phyloP scores from a whole-genome alignment of 1,140 invertebrate genomes.

The Frieseomelitta varia region DNA sequence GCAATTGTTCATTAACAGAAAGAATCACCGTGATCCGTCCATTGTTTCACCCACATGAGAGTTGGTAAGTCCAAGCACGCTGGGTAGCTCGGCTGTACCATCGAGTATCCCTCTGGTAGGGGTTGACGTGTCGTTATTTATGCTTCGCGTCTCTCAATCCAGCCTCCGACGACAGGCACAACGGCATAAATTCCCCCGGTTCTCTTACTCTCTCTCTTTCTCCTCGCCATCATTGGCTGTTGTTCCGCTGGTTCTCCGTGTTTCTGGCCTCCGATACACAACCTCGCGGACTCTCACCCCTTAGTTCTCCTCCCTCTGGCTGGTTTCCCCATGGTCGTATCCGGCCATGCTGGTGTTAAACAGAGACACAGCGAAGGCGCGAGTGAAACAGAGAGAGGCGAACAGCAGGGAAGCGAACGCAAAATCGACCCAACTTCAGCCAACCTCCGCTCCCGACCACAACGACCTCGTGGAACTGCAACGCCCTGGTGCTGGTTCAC shows the following conservation, averaged over 20 bases:
- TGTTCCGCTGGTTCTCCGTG: conserved; percentile 33
- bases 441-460: conserved; percentile 57
- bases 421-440: conserved; percentile 69
- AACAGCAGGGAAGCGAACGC: conserved; percentile 56
- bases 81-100: not conserved
- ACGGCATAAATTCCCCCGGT: conserved; percentile 59
- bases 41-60: conserved; percentile 33
- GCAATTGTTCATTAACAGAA: conserved; percentile 29
- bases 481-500: conserved; percentile 45
- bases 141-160: conserved; percentile 63
- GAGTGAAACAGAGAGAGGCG: not conserved
- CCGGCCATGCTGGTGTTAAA: conserved; percentile 39
- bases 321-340: not conserved
- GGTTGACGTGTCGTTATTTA: conserved; percentile 67
- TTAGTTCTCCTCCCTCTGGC: conserved; percentile 50
- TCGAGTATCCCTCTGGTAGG: conserved; percentile 26
- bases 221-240: conserved; percentile 27
- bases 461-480: conserved; percentile 53
- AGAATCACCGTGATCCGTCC: conserved; percentile 2
- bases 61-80: conserved; percentile 48
- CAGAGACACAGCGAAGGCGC: no score
- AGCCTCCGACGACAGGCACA: conserved; percentile 64
- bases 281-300: conserved; percentile 58
- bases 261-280: conserved; percentile 32
- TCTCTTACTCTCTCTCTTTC: not conserved